Percentiles rank a stretch among this genome's conserved stretches.
Conservation (phyloP, 1,140 invertebrate species). For the Callitettix versicolor region DNA sequence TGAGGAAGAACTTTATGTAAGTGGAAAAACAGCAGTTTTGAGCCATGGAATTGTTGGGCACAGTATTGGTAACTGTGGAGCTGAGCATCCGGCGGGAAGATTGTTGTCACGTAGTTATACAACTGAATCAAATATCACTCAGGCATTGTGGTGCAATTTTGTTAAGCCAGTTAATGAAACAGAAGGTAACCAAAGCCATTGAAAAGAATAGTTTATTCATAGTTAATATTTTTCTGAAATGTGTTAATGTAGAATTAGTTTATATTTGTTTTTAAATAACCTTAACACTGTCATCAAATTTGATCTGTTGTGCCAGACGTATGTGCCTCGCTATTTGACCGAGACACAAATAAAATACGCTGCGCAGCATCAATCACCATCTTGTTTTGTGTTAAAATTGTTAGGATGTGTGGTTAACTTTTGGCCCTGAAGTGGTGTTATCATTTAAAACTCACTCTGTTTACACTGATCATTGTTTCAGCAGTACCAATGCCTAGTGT, state of each 20-base stretch:
- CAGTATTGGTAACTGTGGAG: slow-evolving; percentile 12
- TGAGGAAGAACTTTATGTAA: slow-evolving; percentile 85
- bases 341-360: too few species aligned
- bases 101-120: slow-evolving; percentile 60
- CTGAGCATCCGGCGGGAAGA: slow-evolving; percentile 29
- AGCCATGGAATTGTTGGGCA: slow-evolving; percentile 32
- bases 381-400: too few species aligned
- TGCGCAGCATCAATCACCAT: too few species aligned
- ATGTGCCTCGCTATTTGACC: too few species aligned
- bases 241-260: slow-evolving; percentile 35
- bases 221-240: too few species aligned
- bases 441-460: too few species aligned
- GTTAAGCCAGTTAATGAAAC: slow-evolving; percentile 40
- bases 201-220: too few species aligned
- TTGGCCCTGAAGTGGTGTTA: too few species aligned
- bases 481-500: slow-evolving; percentile 39
- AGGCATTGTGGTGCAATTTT: slow-evolving; percentile 72
- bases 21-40: slow-evolving; percentile 67
- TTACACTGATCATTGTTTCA: slow-evolving; percentile 13
- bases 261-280: background rate
- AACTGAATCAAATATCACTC: slow-evolving; percentile 63
- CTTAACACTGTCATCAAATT: too few species aligned
- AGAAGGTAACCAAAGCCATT: slow-evolving; percentile 23
- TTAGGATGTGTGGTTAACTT: too few species aligned
- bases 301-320: too few species aligned